Evolutionary conservation across 2,113 vertebrate genomes (phyloP).

Genomic region (Tichodroma muraria): DNA sequence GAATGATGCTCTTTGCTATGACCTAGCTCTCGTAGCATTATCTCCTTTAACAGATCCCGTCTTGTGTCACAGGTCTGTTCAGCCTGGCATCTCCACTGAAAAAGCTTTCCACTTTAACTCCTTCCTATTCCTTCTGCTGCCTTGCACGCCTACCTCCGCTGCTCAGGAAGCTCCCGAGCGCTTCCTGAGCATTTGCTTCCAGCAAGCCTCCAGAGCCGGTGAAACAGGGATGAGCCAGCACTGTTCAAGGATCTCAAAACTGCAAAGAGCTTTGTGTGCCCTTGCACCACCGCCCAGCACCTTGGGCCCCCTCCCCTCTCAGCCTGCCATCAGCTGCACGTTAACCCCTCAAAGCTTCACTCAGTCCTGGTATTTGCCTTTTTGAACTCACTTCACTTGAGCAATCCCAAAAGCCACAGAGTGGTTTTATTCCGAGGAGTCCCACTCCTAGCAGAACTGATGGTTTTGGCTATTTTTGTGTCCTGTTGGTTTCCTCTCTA

Average conservation of each 20-base stretch:
- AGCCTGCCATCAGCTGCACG: not conserved
- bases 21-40: not conserved
- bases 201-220: accelerated
- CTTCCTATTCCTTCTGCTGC: not conserved
- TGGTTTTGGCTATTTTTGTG: not conserved
- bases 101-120: not conserved
- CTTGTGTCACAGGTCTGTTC: not conserved
- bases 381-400: not conserved
- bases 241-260: not conserved
- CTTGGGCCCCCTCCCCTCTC: not conserved
- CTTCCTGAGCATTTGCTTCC: not conserved
- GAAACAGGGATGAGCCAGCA: not conserved
- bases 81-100: not conserved
- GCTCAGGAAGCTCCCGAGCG: not conserved
- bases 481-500: not conserved
- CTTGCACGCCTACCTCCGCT: not conserved
- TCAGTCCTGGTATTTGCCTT: not conserved
- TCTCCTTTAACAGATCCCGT: not conserved
- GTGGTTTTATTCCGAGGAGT: not conserved
- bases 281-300: not conserved
- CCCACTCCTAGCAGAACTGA: not conserved
- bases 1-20: not conserved
- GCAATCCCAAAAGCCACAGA: not conserved
- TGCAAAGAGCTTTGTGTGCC: not conserved
- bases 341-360: not conserved